These are phyloP conservation scores for Vicugna pacos DNA, from an alignment of 2,113 vertebrate genomes.

Conservation along the genomic window DNA sequence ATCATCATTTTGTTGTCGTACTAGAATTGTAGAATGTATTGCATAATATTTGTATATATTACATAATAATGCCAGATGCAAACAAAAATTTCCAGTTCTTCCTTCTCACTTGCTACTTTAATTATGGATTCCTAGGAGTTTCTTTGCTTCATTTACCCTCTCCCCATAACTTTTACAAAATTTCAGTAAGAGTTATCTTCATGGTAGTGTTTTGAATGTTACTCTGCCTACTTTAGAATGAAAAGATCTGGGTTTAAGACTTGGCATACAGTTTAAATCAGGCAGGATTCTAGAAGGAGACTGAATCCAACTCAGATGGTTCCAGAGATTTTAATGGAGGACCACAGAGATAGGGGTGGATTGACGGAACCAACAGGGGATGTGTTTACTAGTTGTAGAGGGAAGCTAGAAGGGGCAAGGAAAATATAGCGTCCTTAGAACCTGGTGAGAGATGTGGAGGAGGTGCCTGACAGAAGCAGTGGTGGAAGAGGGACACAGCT, in stretches of 20 bases:
- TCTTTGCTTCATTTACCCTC: not conserved
- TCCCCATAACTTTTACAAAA: not conserved
- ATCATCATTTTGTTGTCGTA: slow-evolving; percentile 37
- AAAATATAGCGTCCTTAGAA: not conserved
- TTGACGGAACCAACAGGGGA: not conserved
- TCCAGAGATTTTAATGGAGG: slow-evolving; percentile 14
- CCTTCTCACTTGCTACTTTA: not conserved
- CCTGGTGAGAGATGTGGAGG: not conserved
- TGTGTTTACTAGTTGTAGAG: not conserved
- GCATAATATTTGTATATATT: not conserved
- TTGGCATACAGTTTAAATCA: not conserved
- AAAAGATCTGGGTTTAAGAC: not conserved
- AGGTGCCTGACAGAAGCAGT: not conserved
- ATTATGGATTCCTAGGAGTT: slow-evolving; percentile 9
- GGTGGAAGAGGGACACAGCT: not conserved
- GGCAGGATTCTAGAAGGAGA: not conserved
- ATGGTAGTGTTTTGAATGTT: not conserved
- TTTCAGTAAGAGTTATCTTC: not conserved
- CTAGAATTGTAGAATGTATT: slow-evolving; percentile 2
- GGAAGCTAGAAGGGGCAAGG: not conserved
- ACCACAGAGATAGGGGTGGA: not conserved
- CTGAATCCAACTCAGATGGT: not conserved
- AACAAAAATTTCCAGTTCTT: not conserved
- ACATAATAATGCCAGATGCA: not conserved
- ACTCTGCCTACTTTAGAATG: not conserved